Percentiles rank a stretch among this genome's conserved stretches.
Evolutionary conservation across 2,888 invertebrate species (phyloP).

Genomic region (Aricia artaxerxes): DNA sequence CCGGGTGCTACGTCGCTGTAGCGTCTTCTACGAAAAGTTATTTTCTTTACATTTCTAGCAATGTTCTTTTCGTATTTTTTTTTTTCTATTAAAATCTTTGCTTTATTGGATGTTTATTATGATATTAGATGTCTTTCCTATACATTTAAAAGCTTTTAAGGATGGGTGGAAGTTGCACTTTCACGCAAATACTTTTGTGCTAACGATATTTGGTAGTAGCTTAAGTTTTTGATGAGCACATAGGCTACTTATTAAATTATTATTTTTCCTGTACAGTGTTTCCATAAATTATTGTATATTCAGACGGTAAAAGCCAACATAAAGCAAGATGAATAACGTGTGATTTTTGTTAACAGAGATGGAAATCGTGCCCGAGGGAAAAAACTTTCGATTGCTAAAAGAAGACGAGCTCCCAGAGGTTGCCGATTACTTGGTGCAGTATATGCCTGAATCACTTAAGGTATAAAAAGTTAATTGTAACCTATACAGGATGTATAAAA

Average conservation of each 20-base stretch:
- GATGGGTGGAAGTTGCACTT: too few species aligned
- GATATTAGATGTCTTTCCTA: too few species aligned
- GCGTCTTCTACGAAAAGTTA: background rate
- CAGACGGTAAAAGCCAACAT: background rate
- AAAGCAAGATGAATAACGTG: background rate
- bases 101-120: too few species aligned
- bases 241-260: too few species aligned
- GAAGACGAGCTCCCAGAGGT: constrained; percentile 92
- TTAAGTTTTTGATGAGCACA: background rate
- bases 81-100: too few species aligned
- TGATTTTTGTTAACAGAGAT: constrained; percentile 82
- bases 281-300: too few species aligned
- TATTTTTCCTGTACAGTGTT: background rate
- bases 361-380: constrained; percentile 92
- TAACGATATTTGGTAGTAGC: too few species aligned
- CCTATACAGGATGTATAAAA: too few species aligned
- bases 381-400: constrained; percentile 92
- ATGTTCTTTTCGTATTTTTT: background rate
- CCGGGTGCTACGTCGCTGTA: background rate
- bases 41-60: too few species aligned
- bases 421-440: constrained; percentile 88
- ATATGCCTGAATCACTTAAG: constrained; percentile 93
- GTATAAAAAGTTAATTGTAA: constrained; percentile 64
- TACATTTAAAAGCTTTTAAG: too few species aligned
- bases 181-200: too few species aligned